Conservation (phyloP, 1,140 invertebrate genomes). For the Brachionus rubens region DNA sequence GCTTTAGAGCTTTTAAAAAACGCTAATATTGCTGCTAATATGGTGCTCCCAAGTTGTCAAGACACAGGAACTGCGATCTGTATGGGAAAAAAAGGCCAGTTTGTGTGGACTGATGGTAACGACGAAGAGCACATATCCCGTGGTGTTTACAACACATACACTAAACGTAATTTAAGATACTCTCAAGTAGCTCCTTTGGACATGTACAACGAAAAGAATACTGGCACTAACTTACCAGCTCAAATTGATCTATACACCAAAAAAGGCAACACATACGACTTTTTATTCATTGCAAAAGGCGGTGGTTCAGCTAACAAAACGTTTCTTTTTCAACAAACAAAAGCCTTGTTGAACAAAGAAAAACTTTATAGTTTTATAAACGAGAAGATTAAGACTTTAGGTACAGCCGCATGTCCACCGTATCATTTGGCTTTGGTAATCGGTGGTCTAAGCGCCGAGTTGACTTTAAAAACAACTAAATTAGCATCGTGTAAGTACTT, state of each 20-base stretch:
- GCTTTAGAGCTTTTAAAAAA: slow-evolving; percentile 61
- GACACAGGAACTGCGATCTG: slow-evolving; percentile 61
- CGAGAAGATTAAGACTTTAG: slow-evolving; percentile 61
- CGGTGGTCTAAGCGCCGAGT: slow-evolving; percentile 60
- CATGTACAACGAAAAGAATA: slow-evolving; percentile 61
- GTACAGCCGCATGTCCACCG: slow-evolving; percentile 61
- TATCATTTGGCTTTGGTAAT: slow-evolving; percentile 60
- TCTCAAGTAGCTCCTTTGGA: slow-evolving; percentile 61
- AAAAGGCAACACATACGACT: slow-evolving; percentile 57
- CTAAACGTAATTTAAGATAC: slow-evolving; percentile 58
- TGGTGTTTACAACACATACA: slow-evolving; percentile 61
- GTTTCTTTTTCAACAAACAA: slow-evolving; percentile 61
- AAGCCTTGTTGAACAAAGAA: slow-evolving; percentile 60
- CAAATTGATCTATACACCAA: slow-evolving; percentile 61
- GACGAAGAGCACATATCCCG: slow-evolving; percentile 58
- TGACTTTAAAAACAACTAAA: slow-evolving; percentile 60
- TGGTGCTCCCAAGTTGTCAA: slow-evolving; percentile 61
- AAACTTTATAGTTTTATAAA: slow-evolving; percentile 58
- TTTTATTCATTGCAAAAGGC: slow-evolving; percentile 61
- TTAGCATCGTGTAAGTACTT: slow-evolving; percentile 59
- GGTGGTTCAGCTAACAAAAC: slow-evolving; percentile 62
- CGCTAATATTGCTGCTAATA: slow-evolving; percentile 59
- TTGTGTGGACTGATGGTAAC: slow-evolving; percentile 60
- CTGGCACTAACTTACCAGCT: slow-evolving; percentile 60
- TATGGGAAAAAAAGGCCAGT: slow-evolving; percentile 62